A percentile compares a stretch with the other conserved stretches of the same genome.
phyloP scores from a whole-genome alignment of 2,113 vertebrate genomes.

The Notothenia rossii region DNA sequence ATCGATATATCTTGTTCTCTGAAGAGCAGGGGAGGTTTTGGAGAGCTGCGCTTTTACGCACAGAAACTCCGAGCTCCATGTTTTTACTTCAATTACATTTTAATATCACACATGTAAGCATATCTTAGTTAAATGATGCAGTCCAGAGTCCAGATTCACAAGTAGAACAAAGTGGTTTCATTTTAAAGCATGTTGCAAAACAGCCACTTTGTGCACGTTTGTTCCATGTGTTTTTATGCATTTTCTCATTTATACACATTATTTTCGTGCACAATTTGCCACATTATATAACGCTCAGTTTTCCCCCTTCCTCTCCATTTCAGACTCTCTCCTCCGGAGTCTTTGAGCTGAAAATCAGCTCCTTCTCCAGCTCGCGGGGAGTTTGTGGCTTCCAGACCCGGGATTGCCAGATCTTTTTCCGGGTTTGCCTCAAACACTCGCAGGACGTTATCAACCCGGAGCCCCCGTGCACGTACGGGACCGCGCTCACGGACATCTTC shows the following conservation, averaged over 20 bases:
- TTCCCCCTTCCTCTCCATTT: background rate
- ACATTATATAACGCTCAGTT: background rate
- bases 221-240: too few relatives aligned
- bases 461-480: conserved; percentile 88
- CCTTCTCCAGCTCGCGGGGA: conserved; percentile 78
- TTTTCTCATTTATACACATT: too few relatives aligned
- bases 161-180: too few relatives aligned
- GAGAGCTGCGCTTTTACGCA: conserved; percentile 49
- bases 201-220: too few relatives aligned
- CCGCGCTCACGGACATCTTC: conserved; percentile 80
- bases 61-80: background rate
- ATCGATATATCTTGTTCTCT: background rate
- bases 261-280: too few relatives aligned
- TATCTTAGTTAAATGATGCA: too few relatives aligned
- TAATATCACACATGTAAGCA: background rate
- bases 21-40: background rate
- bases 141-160: too few relatives aligned
- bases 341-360: conserved; percentile 91
- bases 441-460: conserved; percentile 84
- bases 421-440: conserved; percentile 89
- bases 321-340: conserved; percentile 85
- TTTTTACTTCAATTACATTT: rapidly evolving
- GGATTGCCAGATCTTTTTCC: conserved; percentile 89
- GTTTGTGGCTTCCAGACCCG: conserved; percentile 62
- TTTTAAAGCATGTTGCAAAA: too few relatives aligned